These are phyloP conservation scores for Sogatella furcifera DNA, from an alignment of 1,140 invertebrate species.

Conservation along the genomic window DNA sequence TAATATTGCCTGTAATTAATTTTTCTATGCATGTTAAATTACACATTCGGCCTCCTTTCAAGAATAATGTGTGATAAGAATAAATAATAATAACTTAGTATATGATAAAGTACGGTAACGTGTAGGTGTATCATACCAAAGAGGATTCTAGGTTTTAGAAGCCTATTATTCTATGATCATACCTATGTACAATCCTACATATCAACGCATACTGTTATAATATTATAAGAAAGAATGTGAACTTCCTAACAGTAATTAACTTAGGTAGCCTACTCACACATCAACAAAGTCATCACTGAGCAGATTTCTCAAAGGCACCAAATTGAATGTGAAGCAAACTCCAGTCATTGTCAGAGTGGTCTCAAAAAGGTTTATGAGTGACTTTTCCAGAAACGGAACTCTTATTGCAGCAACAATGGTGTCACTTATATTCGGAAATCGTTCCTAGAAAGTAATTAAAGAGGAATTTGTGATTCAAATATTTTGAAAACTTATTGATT, in stretches of 20 bases:
- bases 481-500: too few relatives aligned
- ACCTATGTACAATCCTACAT: too few relatives aligned
- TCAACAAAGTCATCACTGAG: background rate
- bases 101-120: too few relatives aligned
- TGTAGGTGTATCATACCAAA: too few relatives aligned
- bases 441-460: slow-evolving; percentile 2
- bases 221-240: background rate
- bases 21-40: too few relatives aligned
- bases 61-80: too few relatives aligned
- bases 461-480: background rate
- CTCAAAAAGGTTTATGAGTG: slow-evolving; percentile 17
- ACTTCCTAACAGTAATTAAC: background rate
- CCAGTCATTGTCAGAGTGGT: slow-evolving; percentile 14
- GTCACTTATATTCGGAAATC: background rate
- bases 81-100: too few relatives aligned
- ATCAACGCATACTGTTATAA: too few relatives aligned
- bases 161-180: too few relatives aligned
- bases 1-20: too few relatives aligned
- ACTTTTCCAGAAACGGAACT: background rate
- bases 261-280: background rate
- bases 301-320: slow-evolving; percentile 16
- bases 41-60: too few relatives aligned
- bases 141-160: too few relatives aligned
- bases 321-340: slow-evolving; percentile 20
- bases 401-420: slow-evolving; percentile 1